Evolutionary conservation across 1,140 invertebrate species (phyloP).

Genomic region (Oppia nitens): DNA sequence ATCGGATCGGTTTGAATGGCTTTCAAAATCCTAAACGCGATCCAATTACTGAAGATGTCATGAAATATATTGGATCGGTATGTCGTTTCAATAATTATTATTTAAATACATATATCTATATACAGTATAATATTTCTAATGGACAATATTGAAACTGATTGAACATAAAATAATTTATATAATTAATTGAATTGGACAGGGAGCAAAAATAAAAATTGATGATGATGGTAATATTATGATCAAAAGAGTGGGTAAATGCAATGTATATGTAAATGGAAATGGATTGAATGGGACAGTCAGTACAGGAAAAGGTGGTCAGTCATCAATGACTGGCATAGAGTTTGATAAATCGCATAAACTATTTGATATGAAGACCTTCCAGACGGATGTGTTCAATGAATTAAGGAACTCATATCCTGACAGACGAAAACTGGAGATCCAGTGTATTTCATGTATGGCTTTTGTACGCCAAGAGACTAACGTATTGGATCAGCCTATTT

Average conservation of each 20-base stretch:
- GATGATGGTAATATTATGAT: constrained; percentile 82
- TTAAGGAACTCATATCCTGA: constrained; percentile 66
- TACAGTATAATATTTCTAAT: neutral
- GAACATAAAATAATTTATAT: constrained; percentile 1
- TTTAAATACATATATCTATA: too few relatives aligned
- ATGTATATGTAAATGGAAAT: constrained; percentile 41
- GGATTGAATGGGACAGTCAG: neutral
- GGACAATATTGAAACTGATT: neutral
- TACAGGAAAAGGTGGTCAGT: neutral
- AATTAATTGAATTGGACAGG: constrained; percentile 3
- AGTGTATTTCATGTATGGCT: constrained; percentile 70
- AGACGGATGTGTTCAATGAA: constrained; percentile 73
- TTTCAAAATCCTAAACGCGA: constrained; percentile 89
- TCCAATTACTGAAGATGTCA: constrained; percentile 71
- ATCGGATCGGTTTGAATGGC: constrained; percentile 50
- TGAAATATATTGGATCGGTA: constrained; percentile 73
- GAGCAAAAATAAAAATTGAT: constrained; percentile 81
- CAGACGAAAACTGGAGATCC: constrained; percentile 62
- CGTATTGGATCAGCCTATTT: constrained; percentile 70
- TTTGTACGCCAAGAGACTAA: constrained; percentile 75
- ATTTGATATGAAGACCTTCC: constrained; percentile 94
- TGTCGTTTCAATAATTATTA: constrained; percentile 29
- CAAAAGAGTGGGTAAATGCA: constrained; percentile 75
- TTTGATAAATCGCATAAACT: constrained; percentile 82
- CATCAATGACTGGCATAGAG: constrained; percentile 36